Percentiles rank a stretch among this genome's conserved stretches.
These are phyloP conservation scores for Fregetta grallaria DNA, from an alignment of 2,113 vertebrate genomes.

Conservation along the genomic window DNA sequence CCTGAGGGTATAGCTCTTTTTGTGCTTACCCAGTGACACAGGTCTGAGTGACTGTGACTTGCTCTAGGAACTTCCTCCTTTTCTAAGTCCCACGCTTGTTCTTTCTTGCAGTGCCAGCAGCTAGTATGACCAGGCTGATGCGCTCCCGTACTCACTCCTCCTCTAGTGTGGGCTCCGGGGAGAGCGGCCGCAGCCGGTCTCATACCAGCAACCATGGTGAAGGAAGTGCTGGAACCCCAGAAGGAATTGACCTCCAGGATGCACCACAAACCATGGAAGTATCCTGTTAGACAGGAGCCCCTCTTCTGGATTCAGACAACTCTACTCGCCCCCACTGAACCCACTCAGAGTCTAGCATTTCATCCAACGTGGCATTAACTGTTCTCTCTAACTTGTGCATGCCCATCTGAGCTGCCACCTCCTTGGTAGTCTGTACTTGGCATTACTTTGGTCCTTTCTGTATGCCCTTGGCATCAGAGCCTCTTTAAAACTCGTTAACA, in stretches of 20 bases:
- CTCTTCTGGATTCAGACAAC: constrained; percentile 55
- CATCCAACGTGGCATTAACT: constrained; percentile 59
- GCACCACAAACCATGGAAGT: constrained; percentile 93
- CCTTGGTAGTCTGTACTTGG: constrained; percentile 64
- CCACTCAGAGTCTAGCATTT: constrained; percentile 64
- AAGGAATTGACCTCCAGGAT: constrained; percentile 77
- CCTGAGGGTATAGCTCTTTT: neutral
- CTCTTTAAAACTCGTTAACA: constrained; percentile 61
- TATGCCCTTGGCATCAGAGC: constrained; percentile 51
- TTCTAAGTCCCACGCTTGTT: neutral
- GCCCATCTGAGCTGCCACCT: constrained; percentile 60
- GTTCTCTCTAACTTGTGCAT: constrained; percentile 71
- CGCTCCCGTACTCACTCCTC: constrained; percentile 91
- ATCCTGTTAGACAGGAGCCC: constrained; percentile 84
- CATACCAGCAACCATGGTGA: constrained; percentile 78
- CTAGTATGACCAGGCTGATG: constrained; percentile 88
- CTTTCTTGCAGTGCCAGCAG: constrained; percentile 86
- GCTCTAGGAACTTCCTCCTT: neutral
- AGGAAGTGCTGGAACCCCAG: constrained; percentile 70
- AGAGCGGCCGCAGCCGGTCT: constrained; percentile 80
- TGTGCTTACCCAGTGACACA: neutral
- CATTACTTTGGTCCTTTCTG: constrained; percentile 68
- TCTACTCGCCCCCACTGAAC: constrained; percentile 44
- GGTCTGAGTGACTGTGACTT: neutral
- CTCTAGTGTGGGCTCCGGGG: constrained; percentile 86